Evolutionary conservation across 2,888 invertebrate species (phyloP).

Genomic region (Cantharis rustica): DNA sequence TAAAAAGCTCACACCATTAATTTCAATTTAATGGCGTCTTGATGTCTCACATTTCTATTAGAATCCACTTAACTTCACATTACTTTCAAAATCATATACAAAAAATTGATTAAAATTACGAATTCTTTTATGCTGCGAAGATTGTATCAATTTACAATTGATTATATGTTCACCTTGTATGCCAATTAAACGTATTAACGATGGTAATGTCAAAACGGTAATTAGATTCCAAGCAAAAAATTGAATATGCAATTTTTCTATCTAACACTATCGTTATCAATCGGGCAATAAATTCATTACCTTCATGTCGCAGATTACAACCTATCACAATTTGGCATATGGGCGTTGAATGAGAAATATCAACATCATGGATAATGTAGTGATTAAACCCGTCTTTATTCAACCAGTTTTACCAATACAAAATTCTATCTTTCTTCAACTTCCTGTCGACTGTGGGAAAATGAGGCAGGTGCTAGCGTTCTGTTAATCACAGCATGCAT

Average conservation of each 20-base stretch:
- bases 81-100: background rate
- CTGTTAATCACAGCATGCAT: conserved; percentile 32
- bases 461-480: conserved; percentile 33
- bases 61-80: background rate
- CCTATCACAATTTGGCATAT: conserved; percentile 30
- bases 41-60: background rate
- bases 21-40: background rate
- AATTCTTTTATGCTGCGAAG: background rate
- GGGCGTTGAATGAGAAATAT: conserved; percentile 20
- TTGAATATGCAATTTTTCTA: background rate
- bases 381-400: conserved; percentile 15
- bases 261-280: conserved; percentile 6
- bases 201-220: background rate
- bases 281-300: conserved; percentile 13
- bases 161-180: background rate
- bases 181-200: background rate
- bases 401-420: background rate
- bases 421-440: conserved; percentile 19
- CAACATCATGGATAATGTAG: conserved; percentile 19
- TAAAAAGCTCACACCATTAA: background rate
- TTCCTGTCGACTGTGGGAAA: conserved; percentile 35
- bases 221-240: background rate
- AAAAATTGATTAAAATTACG: background rate
- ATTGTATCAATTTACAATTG: background rate
- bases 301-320: conserved; percentile 12